Conservation (phyloP, 2,113 vertebrate genomes). For the Fulmarus glacialis region DNA sequence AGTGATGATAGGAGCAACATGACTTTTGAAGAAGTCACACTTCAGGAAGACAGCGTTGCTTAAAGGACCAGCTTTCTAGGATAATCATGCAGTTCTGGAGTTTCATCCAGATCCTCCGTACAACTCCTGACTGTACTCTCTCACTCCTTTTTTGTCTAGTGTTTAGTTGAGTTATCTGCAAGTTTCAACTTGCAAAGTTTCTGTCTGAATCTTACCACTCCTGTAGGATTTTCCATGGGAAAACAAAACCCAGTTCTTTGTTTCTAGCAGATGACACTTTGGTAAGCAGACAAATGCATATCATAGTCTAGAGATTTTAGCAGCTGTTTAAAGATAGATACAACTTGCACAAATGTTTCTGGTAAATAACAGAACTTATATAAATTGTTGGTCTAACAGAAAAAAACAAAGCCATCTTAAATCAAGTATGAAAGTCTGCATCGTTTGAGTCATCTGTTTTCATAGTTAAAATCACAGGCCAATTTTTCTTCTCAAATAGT, state of each 20-base stretch:
- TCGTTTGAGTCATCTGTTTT: neutral
- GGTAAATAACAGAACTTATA: constrained; percentile 12
- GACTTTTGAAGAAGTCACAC: neutral
- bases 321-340: constrained; percentile 2
- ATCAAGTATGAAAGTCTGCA: neutral
- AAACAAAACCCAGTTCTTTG: neutral
- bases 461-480: neutral
- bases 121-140: neutral
- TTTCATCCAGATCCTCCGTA: neutral
- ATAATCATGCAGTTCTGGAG: neutral
- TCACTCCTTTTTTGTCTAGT: neutral
- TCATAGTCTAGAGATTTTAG: constrained; percentile 9
- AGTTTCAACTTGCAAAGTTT: neutral
- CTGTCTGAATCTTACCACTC: neutral
- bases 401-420: neutral
- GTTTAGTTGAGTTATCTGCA: neutral
- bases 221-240: neutral
- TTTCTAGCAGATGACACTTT: neutral
- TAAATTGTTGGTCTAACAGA: neutral
- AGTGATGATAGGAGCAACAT: neutral
- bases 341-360: neutral
- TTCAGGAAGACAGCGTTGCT: neutral
- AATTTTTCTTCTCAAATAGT: neutral
- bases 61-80: neutral
- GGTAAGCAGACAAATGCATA: neutral